Evolutionary conservation across 1,140 invertebrate genomes (phyloP), one percentile per base, ranked within the genome.

Genomic region (Eueides isabella): DNA sequence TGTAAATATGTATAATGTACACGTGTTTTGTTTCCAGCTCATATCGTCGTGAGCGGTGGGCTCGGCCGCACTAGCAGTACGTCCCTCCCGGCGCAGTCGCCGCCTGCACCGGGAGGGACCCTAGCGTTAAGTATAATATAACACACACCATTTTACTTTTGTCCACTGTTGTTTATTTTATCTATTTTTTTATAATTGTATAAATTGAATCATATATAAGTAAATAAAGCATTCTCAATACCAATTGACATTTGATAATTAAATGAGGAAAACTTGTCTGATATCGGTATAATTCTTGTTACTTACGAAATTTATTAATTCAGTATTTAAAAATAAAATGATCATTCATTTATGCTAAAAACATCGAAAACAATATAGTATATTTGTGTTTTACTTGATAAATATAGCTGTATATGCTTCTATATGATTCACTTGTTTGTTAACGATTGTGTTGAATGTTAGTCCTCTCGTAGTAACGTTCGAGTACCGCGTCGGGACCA

Each of bases 1-100:
- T n/a, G n/a, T n/a, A n/a, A n/a, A n/a, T n/a, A n/a, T n/a, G n/a
- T n/a, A n/a, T 38, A 16, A 38, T 38, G 12, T 38, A 38, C 5
- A 16, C 16, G 16, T 38, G 14, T 38, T 12, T 38, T 38, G 35
- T 38, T 38, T 38, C 35, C 89, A 92, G 90, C 89, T 91, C 85
- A 92, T 91, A 88, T 91, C 90, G 81, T 92, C 90, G 90, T 92
- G 90, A 92, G 90, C 89, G 80, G 85, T 85, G 86, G 85, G 74
- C 72, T 85, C 88, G 87, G 89, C 88, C 89, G 85, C 85, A 87
- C 79, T 89, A 90, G 85, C 84, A 72, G 70, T 78, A 81, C 77
- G 66, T 65, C 74, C 71, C 72, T 23, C 67, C 31, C 74, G 33
- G 72, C 71, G 67, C 76, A 55, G 73, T 70, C 61, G 66, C 65